Conservation (phyloP, 64 coral and sea anemone species). For the Catalaphyllia jardinei region DNA sequence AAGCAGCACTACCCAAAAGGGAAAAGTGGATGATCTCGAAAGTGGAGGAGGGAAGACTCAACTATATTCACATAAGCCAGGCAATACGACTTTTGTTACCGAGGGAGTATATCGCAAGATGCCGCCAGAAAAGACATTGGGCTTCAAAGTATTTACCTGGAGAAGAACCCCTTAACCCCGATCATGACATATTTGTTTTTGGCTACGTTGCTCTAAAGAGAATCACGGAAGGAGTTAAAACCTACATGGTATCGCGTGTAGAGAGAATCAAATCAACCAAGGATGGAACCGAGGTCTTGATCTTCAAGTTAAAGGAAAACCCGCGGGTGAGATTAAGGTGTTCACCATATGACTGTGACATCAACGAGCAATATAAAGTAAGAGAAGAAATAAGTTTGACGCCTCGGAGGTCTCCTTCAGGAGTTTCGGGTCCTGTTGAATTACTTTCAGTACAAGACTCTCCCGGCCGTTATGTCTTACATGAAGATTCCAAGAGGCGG, state of each 20-base stretch:
- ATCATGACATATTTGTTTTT: constrained; percentile 52
- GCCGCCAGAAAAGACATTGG: constrained; percentile 54
- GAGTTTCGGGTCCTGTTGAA: neutral
- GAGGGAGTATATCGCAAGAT: constrained; percentile 52
- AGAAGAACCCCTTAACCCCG: constrained; percentile 43
- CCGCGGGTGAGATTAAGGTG: no score
- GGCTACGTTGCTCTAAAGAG: constrained; percentile 32
- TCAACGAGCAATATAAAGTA: neutral
- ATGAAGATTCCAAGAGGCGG: neutral
- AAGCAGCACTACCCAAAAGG: neutral
- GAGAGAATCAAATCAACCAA: neutral
- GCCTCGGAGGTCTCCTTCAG: neutral
- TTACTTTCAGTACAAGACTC: neutral
- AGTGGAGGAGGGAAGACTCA: constrained; percentile 30
- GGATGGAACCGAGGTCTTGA: no score
- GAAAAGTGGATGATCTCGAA: constrained; percentile 48
- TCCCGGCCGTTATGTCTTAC: neutral
- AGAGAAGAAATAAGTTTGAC: neutral
- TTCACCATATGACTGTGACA: no score
- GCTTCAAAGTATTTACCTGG: constrained; percentile 28
- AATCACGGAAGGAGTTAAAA: constrained; percentile 2
- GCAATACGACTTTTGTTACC: constrained; percentile 24
- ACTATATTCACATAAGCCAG: constrained; percentile 39
- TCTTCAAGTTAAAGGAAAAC: no score
- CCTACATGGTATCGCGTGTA: neutral